These are phyloP conservation scores for Epinotia nisella DNA, from an alignment of 2,888 invertebrate genomes.

Conservation along the genomic window DNA sequence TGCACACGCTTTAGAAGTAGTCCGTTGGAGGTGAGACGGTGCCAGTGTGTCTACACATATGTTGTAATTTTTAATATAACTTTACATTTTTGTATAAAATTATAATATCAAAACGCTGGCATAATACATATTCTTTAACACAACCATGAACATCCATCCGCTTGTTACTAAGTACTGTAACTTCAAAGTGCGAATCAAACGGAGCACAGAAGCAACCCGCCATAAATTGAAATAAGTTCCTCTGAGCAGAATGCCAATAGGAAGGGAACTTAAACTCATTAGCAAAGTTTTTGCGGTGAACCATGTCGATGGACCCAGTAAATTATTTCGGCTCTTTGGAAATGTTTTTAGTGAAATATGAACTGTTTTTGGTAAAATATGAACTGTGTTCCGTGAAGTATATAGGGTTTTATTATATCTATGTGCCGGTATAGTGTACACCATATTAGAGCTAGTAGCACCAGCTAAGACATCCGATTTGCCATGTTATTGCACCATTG, in stretches of 20 bases:
- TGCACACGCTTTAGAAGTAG: no score
- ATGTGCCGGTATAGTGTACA: no score
- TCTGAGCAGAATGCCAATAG: slow-evolving; percentile 47
- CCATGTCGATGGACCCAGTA: slow-evolving; percentile 45
- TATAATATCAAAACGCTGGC: no score
- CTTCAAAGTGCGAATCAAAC: slow-evolving; percentile 39
- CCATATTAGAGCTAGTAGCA: no score
- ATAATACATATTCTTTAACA: background rate
- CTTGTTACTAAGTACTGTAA: slow-evolving; percentile 25
- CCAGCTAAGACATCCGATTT: no score
- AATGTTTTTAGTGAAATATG: slow-evolving; percentile 29
- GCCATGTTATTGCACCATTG: no score
- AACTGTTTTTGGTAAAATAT: slow-evolving; percentile 13
- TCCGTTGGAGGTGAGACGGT: no score
- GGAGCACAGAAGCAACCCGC: slow-evolving; percentile 47
- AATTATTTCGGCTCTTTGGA: slow-evolving; percentile 47
- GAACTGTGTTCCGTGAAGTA: background rate
- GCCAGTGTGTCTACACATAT: no score
- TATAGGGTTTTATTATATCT: background rate
- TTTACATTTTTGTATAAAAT: no score
- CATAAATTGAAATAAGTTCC: slow-evolving; percentile 54
- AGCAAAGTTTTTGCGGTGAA: slow-evolving; percentile 50
- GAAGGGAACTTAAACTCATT: slow-evolving; percentile 52
- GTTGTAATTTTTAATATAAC: no score
- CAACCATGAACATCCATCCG: slow-evolving; percentile 1